Base-by-base conservation (phyloP, 2,888 invertebrate genomes). In the Chesias legatella region DNA sequence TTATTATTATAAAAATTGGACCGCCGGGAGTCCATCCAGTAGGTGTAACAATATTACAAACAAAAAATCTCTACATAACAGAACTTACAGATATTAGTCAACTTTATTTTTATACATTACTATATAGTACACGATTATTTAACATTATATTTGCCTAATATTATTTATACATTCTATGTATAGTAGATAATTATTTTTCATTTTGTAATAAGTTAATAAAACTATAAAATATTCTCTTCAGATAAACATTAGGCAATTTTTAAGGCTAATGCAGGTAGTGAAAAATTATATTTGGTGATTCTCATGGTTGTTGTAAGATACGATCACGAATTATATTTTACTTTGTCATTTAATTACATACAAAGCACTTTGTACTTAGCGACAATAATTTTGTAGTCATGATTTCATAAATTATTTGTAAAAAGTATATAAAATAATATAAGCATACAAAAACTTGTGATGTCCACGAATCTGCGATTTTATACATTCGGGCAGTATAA, bases 1-100 rank as follows among this genome's bases (percentile, higher is more conserved):
- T 88, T 86, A 86, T 83, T n/a, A 77, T 86, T 88, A 88, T 86
- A 86, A 88, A 86, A 88, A 88, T 85, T 88, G 86, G 86, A 84
- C 86, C 86, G 73, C 79, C 71, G 73, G 74, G 73, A 78, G 83
- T 82, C 84, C 85, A 73, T 68, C 70, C 74, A 75, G 80, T 79
- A 83, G 47, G 69, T 85, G 73, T 84, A 88, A 88, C 86, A 86
- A 88, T 83, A 83, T 85, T 86, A 85, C 86, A 88, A 88, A 88
- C 84, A 85, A 88, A 86, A n/a, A 86, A 84, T 80, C 81, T 85
- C 85, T 86, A 86, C 86, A 88, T 85, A 88, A 88, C 86, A 88
- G 79, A 86, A 88, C 88, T 88, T 88, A 88, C 73, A 78, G 70
- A 80, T 81, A 86, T 86, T 86, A 88, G 84, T 88, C 85, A 88